Evolutionary conservation across 2,888 invertebrate species (phyloP), one percentile per base, ranked within the genome.

Genomic region (Euzophera pinguis): DNA sequence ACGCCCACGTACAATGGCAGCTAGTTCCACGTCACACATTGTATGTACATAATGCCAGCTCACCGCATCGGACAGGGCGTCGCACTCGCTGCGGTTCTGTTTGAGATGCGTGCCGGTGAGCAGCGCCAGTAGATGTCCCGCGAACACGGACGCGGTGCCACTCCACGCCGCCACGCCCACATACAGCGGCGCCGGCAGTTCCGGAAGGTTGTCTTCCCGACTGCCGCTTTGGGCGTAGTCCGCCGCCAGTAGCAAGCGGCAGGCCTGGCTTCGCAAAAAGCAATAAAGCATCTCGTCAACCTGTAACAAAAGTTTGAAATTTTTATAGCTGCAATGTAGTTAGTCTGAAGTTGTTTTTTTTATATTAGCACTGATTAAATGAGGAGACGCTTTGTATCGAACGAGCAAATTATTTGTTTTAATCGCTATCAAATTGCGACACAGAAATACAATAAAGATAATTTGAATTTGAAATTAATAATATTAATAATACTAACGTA

Each of bases 231-330:
- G 77, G 65, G 64, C 84, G 69, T 63, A 90, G 65, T 91, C 87
- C n/a, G 90, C 91, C 3, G 91, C 92, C n/a, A 89, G 80, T 41
- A 91, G 78, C 9, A 94, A 80, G 4, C 91, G 90, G 70, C 97
- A 97, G 53, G 94, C 92, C 10, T 94, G 92, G 58, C 93, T 93
- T 50, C 91, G 85, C 56, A 96, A 75, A 75, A 95, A 97, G 75
- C 97, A 97, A 73, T 94, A 91, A 14, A 97, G 83, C 69, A 97
- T 91, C 69, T 96, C 95, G 78, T 95, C 93, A 0, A 94, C 91
- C 92, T 93, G 66, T 1, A 47, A 47, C 16, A 45, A 16, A 14
- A 34, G 10, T 27, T 22, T 7, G 5, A 12, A 7, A 22, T 22
- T 39, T 7, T 29, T 29, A 29, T 29, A 29, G 7, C 5, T 29